A percentile compares a stretch with the other conserved stretches of the same genome.
phyloP scores from a whole-genome alignment of 2,888 invertebrate species.

The Drosophila nr. fundita region DNA sequence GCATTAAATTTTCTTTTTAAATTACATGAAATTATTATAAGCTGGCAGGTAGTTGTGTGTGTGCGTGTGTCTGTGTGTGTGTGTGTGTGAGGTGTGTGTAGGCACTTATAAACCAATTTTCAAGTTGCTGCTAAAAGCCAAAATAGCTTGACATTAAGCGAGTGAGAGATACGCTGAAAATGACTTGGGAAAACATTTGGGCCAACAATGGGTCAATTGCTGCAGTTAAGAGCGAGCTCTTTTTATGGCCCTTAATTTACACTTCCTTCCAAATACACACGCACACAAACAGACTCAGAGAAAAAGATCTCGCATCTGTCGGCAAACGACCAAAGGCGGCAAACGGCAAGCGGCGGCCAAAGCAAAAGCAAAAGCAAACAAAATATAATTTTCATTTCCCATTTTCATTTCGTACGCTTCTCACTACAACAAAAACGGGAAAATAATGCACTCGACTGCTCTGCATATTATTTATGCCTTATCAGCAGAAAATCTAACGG shows the following conservation, averaged over 20 bases:
- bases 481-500: constrained; percentile 53
- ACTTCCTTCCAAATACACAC: constrained; percentile 66
- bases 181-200: constrained; percentile 53
- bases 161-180: constrained; percentile 52
- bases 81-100: constrained; percentile 28
- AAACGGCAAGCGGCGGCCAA: constrained; percentile 20
- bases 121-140: constrained; percentile 75
- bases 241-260: constrained; percentile 77
- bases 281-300: constrained; percentile 29
- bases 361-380: constrained; percentile 62
- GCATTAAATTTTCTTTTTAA: constrained; percentile 49
- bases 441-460: constrained; percentile 18
- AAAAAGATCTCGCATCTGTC: constrained; percentile 23
- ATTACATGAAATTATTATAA: constrained; percentile 61
- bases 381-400: constrained; percentile 79
- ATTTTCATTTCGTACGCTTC: constrained; percentile 44
- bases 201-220: constrained; percentile 33
- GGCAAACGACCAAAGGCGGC: constrained; percentile 46
- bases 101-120: constrained; percentile 70
- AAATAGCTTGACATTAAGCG: constrained; percentile 69
- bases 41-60: constrained; percentile 14
- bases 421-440: neutral
- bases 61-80: constrained; percentile 28
- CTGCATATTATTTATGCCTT: constrained; percentile 61
- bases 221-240: constrained; percentile 3